These are phyloP conservation scores for Mobula birostris DNA, from an alignment of 2,113 vertebrate species.

Conservation along the genomic window DNA sequence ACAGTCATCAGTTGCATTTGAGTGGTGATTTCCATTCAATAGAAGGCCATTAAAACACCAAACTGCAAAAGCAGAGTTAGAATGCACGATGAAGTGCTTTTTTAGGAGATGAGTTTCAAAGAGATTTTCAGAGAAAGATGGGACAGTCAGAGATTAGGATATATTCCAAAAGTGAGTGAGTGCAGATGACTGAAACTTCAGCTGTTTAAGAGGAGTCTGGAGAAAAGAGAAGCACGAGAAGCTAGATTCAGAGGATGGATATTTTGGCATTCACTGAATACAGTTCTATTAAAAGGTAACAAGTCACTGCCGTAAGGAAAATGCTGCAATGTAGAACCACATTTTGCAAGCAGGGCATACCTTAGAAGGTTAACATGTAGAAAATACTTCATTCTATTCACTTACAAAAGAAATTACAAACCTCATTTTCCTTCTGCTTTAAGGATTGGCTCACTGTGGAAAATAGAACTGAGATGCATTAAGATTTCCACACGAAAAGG, in stretches of 20 bases:
- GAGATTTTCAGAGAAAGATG: neutral
- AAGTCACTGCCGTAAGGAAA: neutral
- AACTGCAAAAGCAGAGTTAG: neutral
- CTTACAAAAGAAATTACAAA: neutral
- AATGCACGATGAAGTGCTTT: neutral
- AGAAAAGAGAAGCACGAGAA: neutral
- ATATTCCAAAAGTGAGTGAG: neutral
- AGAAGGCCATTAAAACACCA: neutral
- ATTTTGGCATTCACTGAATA: neutral
- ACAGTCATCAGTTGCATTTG: neutral
- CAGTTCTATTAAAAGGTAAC: neutral
- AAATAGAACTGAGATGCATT: neutral
- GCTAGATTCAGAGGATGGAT: neutral
- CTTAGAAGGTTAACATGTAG: neutral
- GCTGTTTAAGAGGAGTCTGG: neutral
- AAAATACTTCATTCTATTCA: neutral
- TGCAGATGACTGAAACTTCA: neutral
- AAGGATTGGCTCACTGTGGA: neutral
- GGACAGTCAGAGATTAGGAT: neutral
- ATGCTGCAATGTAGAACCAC: neutral
- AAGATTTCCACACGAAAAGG: neutral
- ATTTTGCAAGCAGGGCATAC: neutral
- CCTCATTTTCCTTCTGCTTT: neutral
- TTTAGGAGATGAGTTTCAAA: neutral
- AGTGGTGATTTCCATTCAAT: neutral